Percentiles rank a stretch among this genome's conserved stretches.
phyloP scores from a whole-genome alignment of 2,888 invertebrate species.

The Acleris sparsana region DNA sequence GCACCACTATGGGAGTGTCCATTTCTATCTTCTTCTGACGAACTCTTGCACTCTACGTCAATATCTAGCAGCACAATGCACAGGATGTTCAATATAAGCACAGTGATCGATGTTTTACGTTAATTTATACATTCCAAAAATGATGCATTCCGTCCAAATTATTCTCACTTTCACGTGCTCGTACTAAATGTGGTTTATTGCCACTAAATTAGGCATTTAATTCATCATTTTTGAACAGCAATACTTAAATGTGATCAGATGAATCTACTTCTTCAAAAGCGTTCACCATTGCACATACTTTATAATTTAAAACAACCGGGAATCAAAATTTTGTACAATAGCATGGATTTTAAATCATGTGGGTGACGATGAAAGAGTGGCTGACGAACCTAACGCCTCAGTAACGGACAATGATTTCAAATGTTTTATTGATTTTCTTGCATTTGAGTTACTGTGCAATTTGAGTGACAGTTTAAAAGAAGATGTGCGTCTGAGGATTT shows the following conservation, averaged over 20 bases:
- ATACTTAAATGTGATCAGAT: constrained; percentile 45
- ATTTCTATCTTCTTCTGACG: constrained; percentile 51
- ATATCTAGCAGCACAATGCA: constrained; percentile 69
- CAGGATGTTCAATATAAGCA: constrained; percentile 55
- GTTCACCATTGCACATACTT: constrained; percentile 57
- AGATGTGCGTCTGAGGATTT: constrained; percentile 53
- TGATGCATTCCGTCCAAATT: constrained; percentile 50
- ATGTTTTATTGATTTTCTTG: constrained; percentile 65
- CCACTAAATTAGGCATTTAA: constrained; percentile 29
- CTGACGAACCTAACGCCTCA: constrained; percentile 77
- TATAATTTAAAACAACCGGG: constrained; percentile 53
- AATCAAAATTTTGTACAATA: constrained; percentile 78
- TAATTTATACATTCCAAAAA: constrained; percentile 52
- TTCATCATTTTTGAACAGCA: constrained; percentile 62
- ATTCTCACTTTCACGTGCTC: constrained; percentile 17
- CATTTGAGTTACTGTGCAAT: constrained; percentile 58
- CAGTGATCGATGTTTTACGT: constrained; percentile 61
- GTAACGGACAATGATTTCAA: constrained; percentile 62
- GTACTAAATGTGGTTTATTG: neutral
- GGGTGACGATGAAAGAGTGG: constrained; percentile 66
- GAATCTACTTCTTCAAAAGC: constrained; percentile 45
- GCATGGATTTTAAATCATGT: constrained; percentile 71
- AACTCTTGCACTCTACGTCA: constrained; percentile 69
- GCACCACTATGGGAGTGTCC: constrained; percentile 63
- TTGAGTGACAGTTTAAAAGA: constrained; percentile 54